These are phyloP conservation scores for Lepidurus apus DNA, from an alignment of 1,140 invertebrate species.

Conservation along the genomic window DNA sequence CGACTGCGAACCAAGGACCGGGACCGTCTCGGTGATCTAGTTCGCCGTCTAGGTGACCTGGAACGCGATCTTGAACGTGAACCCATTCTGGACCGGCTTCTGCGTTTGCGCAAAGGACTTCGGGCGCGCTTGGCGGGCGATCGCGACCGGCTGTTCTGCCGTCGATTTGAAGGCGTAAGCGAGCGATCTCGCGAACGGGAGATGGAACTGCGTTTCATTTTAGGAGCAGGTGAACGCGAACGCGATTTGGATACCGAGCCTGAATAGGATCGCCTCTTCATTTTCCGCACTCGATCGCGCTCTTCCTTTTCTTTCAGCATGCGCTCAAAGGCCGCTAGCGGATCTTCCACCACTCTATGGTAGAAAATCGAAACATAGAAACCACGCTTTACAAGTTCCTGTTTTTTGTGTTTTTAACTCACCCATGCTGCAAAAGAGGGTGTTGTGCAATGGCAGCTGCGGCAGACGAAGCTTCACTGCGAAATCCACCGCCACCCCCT, in stretches of 20 bases:
- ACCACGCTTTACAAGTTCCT: background rate
- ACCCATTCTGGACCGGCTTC: conserved; percentile 36
- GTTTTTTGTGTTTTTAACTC: background rate
- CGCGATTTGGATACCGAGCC: conserved; percentile 37
- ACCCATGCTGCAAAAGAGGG: conserved; percentile 31
- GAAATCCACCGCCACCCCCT: background rate
- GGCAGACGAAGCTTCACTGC: conserved; percentile 11
- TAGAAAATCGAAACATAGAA: background rate
- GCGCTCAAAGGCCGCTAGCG: conserved; percentile 74
- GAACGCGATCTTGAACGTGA: conserved; percentile 42
- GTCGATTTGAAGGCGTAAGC: conserved; percentile 34
- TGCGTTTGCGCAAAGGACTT: conserved; percentile 23
- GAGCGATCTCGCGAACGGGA: conserved; percentile 41
- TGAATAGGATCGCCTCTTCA: conserved; percentile 36
- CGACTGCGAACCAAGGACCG: conserved; percentile 32
- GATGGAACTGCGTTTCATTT: conserved; percentile 36
- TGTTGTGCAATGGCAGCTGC: conserved; percentile 33
- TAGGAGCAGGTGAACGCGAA: conserved; percentile 37
- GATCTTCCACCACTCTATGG: conserved; percentile 67
- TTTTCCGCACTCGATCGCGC: conserved; percentile 52
- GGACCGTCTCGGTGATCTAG: conserved; percentile 32
- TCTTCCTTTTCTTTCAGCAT: conserved; percentile 78
- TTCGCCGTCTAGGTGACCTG: conserved; percentile 37
- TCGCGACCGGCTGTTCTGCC: conserved; percentile 33
- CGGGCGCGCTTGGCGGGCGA: conserved; percentile 15